phyloP scores from a whole-genome alignment of 2,797 vertebrate species.

The Neosilurus mollespiculum region DNA sequence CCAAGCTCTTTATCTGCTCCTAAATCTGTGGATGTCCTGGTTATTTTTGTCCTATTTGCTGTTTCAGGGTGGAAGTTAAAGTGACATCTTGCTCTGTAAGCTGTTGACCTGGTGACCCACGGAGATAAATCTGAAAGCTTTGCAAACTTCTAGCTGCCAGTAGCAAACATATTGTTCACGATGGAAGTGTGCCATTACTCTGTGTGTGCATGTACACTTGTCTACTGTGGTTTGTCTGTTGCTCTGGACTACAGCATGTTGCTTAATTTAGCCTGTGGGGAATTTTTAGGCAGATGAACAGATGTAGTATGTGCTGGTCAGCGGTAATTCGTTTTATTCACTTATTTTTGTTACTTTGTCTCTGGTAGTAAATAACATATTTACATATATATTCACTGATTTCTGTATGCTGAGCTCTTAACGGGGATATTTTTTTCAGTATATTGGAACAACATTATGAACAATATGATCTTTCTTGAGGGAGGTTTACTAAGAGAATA shows the following conservation, averaged over 20 bases:
- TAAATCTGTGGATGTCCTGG: not conserved
- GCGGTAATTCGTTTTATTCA: slow-evolving; percentile 49
- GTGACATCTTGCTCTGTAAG: slow-evolving; percentile 44
- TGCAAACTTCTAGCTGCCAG: slow-evolving; percentile 11
- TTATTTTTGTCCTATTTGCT: not conserved
- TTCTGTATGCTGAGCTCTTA: not conserved
- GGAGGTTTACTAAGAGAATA: not conserved
- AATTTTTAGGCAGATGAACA: slow-evolving; percentile 58
- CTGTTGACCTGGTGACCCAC: slow-evolving; percentile 34
- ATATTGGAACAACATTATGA: not conserved
- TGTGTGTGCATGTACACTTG: slow-evolving; percentile 9
- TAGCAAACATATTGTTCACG: slow-evolving; percentile 27
- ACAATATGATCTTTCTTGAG: not conserved
- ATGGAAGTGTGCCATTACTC: slow-evolving; percentile 29
- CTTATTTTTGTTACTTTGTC: slow-evolving; percentile 7
- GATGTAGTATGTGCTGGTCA: slow-evolving; percentile 61
- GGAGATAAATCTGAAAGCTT: not conserved
- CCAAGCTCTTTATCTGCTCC: not conserved
- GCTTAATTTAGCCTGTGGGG: slow-evolving; percentile 66
- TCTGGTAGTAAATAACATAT: not conserved
- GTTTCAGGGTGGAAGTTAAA: slow-evolving; percentile 65
- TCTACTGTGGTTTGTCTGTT: slow-evolving; percentile 48
- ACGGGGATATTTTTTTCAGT: not conserved
- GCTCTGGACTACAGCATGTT: slow-evolving; percentile 56
- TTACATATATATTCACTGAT: not conserved